phyloP scores from a whole-genome alignment of 2,888 invertebrate species.

The Physocephala rufipes region DNA sequence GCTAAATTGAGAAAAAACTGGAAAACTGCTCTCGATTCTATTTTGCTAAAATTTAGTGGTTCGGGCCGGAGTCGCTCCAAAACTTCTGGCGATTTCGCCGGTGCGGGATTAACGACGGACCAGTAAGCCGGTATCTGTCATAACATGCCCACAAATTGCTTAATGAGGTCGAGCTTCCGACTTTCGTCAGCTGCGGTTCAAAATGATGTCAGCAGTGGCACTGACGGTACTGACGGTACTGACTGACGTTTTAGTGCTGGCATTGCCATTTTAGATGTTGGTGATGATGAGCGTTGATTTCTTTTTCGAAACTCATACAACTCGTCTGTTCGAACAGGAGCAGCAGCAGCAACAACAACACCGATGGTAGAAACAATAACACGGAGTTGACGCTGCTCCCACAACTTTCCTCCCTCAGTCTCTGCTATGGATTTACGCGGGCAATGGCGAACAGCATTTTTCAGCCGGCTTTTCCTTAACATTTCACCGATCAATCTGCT shows the following conservation, averaged over 20 bases:
- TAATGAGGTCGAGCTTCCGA: conserved; percentile 19
- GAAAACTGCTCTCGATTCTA: neutral
- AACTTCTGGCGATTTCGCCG: too few relatives aligned
- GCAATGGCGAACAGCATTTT: conserved; percentile 3
- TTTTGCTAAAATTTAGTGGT: neutral
- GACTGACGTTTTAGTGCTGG: neutral
- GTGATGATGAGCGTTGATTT: conserved; percentile 20
- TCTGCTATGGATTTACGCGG: conserved; percentile 7
- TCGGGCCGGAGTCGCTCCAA: neutral
- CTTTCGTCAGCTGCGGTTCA: conserved; percentile 20
- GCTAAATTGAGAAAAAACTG: neutral
- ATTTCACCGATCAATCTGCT: conserved; percentile 23
- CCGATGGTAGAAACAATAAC: neutral
- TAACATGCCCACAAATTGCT: neutral
- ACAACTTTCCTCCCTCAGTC: neutral
- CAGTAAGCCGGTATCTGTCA: too few relatives aligned
- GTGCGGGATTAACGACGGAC: neutral
- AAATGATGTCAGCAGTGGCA: neutral
- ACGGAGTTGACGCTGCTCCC: neutral
- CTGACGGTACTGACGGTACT: neutral
- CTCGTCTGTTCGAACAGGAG: conserved; percentile 4
- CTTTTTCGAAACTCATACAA: conserved; percentile 6
- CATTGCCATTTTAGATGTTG: conserved; percentile 21
- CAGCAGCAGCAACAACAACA: neutral
- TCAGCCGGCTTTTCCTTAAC: conserved; percentile 18